phyloP scores from a whole-genome alignment of 64 coral and sea anemone genomes.

The Pocillopora damicornis region DNA sequence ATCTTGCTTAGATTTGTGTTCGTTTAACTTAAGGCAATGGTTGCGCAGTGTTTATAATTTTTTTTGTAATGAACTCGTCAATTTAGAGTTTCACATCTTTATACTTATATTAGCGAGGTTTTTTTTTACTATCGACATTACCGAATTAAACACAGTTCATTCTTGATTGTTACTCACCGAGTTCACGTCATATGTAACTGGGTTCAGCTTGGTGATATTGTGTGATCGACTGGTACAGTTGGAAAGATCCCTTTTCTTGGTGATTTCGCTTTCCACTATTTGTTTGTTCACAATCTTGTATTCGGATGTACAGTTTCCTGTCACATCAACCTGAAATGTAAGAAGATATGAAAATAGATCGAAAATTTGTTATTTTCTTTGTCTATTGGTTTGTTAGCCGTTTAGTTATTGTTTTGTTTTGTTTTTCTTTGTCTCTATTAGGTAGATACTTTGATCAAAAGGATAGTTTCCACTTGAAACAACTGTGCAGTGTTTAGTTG shows the following conservation, averaged over 20 bases:
- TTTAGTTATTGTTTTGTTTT: too few relatives aligned
- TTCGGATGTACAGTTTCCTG: constrained; percentile 33
- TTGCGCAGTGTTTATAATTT: too few relatives aligned
- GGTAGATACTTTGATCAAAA: too few relatives aligned
- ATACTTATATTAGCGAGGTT: too few relatives aligned
- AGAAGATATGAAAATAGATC: not conserved
- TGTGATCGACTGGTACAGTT: constrained; percentile 35
- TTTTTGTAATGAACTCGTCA: too few relatives aligned
- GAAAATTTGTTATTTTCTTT: not conserved
- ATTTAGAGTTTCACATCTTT: too few relatives aligned
- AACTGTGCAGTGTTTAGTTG: too few relatives aligned
- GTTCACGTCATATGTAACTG: constrained; percentile 25
- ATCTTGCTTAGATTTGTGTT: too few relatives aligned
- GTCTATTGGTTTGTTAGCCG: not conserved
- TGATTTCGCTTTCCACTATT: constrained; percentile 3
- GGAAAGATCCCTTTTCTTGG: constrained; percentile 34
- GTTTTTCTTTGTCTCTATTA: too few relatives aligned
- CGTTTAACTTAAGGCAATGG: too few relatives aligned
- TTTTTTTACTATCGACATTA: not conserved
- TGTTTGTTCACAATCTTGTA: not conserved
- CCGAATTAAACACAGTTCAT: not conserved
- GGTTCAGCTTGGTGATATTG: constrained; percentile 30
- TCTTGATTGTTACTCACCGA: constrained; percentile 14
- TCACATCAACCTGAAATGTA: constrained; percentile 29
- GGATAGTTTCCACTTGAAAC: too few relatives aligned